Evolutionary conservation across 2,797 vertebrate genomes (phyloP), one percentile per base, ranked within the genome.

Genomic region (Dipus sagitta): DNA sequence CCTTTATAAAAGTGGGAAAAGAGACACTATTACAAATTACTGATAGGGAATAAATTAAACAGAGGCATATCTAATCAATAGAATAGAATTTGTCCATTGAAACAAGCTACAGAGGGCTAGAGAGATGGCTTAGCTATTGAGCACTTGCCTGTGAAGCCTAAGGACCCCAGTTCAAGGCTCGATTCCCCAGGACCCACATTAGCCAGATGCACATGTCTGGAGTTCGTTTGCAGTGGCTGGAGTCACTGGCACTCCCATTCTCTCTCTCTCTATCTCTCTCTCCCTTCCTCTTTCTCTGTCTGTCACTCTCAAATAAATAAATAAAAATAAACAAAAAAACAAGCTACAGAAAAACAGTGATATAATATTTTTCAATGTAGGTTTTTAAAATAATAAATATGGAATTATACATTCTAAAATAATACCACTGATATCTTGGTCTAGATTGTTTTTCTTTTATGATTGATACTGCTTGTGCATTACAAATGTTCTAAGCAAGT

Each of bases 351-450:
- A 91, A 94, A 83, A 93, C 72, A 38, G 75, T n/a, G 14, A 71
- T 0, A 54, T 13, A 34, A 24, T 75, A 74, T 64, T 54, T 2
- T 80, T 77, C 65, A 76, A 21, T 60, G 28, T 30, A 34, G 30
- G 4, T 13, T 80, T 52, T 47, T 91, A 85, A 92, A 94, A 88
- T 28, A 83, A 34, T 64, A 93, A 88, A 70, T 71, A 83, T 32
- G 58, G 3, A 84, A 32, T 70, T 70, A 9, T 38, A 76, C 20
- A 67, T 23, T 74, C 34, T 75, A 64, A 81, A 85, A 80, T 68
- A 77, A 77, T 34, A 64, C 11, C 60, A 68, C 17, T 79, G 60
- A 70, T 54, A 84, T 64, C 79, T 67, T 83, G 32, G 7, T 26
- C 21, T 79, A n/a, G 26, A 34, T 76, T 30, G 32, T 32, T 85